Evolutionary conservation across 1,140 invertebrate species (phyloP), one percentile per base, ranked within the genome.

Genomic region (Apis mellifera): DNA sequence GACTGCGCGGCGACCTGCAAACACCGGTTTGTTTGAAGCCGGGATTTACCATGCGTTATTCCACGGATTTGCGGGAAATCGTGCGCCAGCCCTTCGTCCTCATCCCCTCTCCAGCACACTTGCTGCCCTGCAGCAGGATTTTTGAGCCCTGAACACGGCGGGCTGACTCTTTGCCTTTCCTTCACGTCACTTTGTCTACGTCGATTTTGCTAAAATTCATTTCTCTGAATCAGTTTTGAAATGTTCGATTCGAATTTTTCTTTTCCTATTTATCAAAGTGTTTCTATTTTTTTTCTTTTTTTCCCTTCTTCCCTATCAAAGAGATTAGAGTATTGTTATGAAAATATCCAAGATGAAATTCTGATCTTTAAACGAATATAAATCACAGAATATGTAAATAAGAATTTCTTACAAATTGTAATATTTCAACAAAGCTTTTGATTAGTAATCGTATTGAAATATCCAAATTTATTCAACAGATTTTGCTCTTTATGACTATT

Each of bases 11-110:
- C 86, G 75, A 88, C 86, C 89, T 83, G 85, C 86, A 84, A 82
- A 85, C 88, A 85, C 69, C 69, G 78, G 77, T 76, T 88, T 88
- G 86, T 88, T 88, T 88, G 86, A 88, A 87, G 83, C 73, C 57
- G n/a, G 86, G 86, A 88, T 88, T 88, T 87, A 84, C 86, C 86
- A 66, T 75, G 74, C 76, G 86, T 88, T 88, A 88, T 87, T 85
- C 82, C 59, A 42, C 82, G 83, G 71, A 87, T 88, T 88, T 85
- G 83, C 59, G 75, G 66, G 70, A 85, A 42, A 80, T 69, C 66
- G 62, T 32, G 65, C 73, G 42, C 64, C n/a, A 19, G 9, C 62
- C 32, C 8, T 42, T 9, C 62, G 3, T 9, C 15, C n/a, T 15
- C 48, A 19, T 13, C 9, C 26, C 42, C 15, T 57, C 64, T 32